A percentile compares a stretch with the other conserved stretches of the same genome.
phyloP scores from a whole-genome alignment of 2,797 vertebrate genomes.

The Poecilia velifera region DNA sequence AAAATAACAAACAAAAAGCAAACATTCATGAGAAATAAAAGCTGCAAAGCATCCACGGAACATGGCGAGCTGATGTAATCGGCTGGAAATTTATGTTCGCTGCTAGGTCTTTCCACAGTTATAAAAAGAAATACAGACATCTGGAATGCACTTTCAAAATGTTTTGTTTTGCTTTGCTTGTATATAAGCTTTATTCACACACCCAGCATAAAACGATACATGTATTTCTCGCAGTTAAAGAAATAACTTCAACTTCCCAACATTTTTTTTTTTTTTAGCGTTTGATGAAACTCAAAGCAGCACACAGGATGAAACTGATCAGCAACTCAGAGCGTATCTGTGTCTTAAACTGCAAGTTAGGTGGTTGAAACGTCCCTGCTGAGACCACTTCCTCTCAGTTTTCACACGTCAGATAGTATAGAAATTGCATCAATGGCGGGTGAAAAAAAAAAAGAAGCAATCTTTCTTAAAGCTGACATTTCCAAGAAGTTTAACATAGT shows the following conservation, averaged over 20 bases:
- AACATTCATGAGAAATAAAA: constrained; percentile 37
- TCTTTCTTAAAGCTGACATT: not conserved
- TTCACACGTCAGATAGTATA: not conserved
- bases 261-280: not conserved
- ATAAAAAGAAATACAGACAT: not conserved
- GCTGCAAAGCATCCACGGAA: constrained; percentile 25
- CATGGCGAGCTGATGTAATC: constrained; percentile 24
- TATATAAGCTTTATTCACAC: not conserved
- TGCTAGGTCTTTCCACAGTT: constrained; percentile 9
- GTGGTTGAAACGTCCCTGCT: constrained; percentile 1
- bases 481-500: not conserved
- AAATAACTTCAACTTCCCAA: not conserved
- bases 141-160: not conserved
- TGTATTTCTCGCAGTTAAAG: not conserved
- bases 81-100: constrained; percentile 24
- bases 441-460: not conserved
- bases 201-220: not conserved
- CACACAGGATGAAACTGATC: too few species aligned
- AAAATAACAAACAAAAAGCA: constrained; percentile 58
- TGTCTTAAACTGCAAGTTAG: not conserved
- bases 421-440: not conserved
- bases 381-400: constrained; percentile 37
- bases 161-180: not conserved
- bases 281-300: constrained; percentile 3
- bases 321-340: not conserved